Conservation (phyloP, 2,113 vertebrate species). For the Pituophis catenifer region DNA sequence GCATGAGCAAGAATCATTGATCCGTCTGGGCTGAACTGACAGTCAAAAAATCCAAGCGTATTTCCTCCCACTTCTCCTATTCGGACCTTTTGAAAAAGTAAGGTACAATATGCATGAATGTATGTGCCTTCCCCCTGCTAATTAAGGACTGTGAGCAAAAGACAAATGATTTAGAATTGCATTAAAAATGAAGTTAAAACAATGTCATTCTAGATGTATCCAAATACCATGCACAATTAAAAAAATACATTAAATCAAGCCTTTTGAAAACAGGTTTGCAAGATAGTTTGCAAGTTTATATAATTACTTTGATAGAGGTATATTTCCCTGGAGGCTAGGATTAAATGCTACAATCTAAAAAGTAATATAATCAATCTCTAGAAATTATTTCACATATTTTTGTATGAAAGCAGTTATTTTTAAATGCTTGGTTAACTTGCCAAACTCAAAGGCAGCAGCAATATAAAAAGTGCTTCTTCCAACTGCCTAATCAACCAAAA, state of each 20-base stretch:
- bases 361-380: background rate
- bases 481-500: background rate
- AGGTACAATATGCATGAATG: slow-evolving; percentile 42
- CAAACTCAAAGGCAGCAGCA: background rate
- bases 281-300: background rate
- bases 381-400: background rate
- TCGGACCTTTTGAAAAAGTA: slow-evolving; percentile 79
- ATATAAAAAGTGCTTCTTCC: background rate
- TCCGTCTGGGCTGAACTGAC: slow-evolving; percentile 89
- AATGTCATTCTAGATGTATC: background rate
- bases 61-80: slow-evolving; percentile 97
- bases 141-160: background rate
- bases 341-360: background rate
- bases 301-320: background rate
- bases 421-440: background rate
- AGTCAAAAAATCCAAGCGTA: slow-evolving; percentile 93
- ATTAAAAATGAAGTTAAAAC: background rate
- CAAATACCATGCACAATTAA: background rate
- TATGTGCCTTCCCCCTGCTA: background rate
- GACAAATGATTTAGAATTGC: background rate
- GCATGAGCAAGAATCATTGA: slow-evolving; percentile 89
- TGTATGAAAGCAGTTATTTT: background rate
- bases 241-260: background rate
- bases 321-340: background rate
- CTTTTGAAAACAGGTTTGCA: background rate